phyloP scores from a whole-genome alignment of 2,113 vertebrate species.

The Elachura formosa region DNA sequence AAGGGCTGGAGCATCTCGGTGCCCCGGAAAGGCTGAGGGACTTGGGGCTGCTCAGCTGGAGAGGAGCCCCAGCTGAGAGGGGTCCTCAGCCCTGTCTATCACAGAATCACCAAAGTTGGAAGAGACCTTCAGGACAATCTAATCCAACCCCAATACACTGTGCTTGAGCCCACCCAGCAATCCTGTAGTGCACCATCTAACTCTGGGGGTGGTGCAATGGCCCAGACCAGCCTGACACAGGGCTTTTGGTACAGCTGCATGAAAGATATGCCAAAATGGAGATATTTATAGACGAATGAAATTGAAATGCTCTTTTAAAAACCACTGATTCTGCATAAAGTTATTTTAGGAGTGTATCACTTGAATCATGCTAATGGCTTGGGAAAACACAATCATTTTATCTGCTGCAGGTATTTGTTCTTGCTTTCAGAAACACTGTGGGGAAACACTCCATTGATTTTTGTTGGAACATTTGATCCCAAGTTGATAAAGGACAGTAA shows the following conservation, averaged over 20 bases:
- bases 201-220: background rate
- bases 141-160: background rate
- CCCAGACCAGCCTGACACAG: background rate
- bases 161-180: background rate
- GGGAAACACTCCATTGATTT: slow-evolving; percentile 10
- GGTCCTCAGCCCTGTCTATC: rapidly evolving
- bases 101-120: background rate
- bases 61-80: background rate
- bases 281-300: background rate
- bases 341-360: background rate
- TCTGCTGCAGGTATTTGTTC: background rate
- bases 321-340: background rate
- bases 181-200: background rate
- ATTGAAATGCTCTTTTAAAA: background rate
- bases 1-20: background rate
- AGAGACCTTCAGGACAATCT: background rate
- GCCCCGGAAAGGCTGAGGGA: background rate
- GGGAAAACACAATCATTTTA: background rate
- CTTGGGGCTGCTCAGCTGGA: background rate
- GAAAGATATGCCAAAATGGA: background rate
- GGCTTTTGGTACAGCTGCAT: background rate
- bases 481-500: slow-evolving; percentile 20
- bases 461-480: background rate
- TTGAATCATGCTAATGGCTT: background rate
- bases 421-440: background rate